A percentile compares a stretch with the other conserved stretches of the same genome.
Evolutionary conservation across 1,140 invertebrate genomes (phyloP).

Genomic region (Drosophila navojoa): DNA sequence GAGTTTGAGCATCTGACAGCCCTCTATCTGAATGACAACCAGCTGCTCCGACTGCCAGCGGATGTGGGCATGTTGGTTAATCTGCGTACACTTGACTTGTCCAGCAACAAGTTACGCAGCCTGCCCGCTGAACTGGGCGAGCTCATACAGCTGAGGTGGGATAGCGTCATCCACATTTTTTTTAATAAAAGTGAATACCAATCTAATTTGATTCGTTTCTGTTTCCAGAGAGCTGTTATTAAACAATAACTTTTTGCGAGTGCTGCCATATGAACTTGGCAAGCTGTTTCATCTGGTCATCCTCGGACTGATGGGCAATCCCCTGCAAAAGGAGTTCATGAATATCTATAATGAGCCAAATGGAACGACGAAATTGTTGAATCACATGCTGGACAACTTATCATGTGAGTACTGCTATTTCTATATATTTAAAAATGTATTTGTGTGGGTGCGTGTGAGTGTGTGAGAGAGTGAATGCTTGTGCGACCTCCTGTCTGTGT

Average conservation of each 20-base stretch:
- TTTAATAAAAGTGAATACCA: not conserved
- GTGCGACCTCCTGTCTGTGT: constrained; percentile 46
- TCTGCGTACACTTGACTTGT: constrained; percentile 95
- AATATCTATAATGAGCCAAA: constrained; percentile 95
- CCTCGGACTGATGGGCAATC: constrained; percentile 96
- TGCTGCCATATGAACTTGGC: constrained; percentile 98
- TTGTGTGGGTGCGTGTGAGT: constrained; percentile 10
- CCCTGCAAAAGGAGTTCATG: constrained; percentile 95
- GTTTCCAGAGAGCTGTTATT: constrained; percentile 94
- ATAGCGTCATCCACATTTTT: no score
- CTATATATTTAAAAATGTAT: constrained; percentile 1
- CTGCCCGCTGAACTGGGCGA: constrained; percentile 98
- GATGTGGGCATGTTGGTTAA: constrained; percentile 94
- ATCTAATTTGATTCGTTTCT: not conserved
- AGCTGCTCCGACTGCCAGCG: constrained; percentile 92
- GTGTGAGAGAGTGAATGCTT: not conserved
- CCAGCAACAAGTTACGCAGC: constrained; percentile 96
- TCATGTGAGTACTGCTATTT: constrained; percentile 88
- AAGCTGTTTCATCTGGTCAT: constrained; percentile 98
- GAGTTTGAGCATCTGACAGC: constrained; percentile 95
- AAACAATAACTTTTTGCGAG: constrained; percentile 96
- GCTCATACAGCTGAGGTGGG: constrained; percentile 94
- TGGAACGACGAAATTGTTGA: constrained; percentile 96
- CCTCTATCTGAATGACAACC: constrained; percentile 97
- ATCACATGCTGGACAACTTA: constrained; percentile 96